Base-by-base conservation (phyloP, 2,888 invertebrate species). In the Pimpla rufipes region DNA sequence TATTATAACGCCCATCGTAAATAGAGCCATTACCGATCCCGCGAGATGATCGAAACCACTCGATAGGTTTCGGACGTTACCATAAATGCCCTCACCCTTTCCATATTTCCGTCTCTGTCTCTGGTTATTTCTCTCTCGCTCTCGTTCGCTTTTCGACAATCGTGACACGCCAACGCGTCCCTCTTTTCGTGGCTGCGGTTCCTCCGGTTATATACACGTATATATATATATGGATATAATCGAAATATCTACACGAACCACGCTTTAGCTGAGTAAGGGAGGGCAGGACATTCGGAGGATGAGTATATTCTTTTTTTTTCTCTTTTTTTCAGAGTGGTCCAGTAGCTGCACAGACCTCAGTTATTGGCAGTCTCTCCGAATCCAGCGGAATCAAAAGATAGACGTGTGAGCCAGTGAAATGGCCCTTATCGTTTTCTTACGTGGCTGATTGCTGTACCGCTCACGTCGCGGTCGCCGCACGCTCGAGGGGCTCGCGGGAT, bases 201-300 rank as follows among this genome's bases (percentile, higher is more conserved):
- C 45, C 42, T 40, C 29, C 29, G 23, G 23, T 77, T 76, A 81
- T 85, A 88, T 88, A 86, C 87, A 8, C 42, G 13, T 29, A 47
- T 59, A 59, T 55, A 2, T 23, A 55, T 35, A 35, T n/a, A 35
- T 35, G 13, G 55, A 35, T 29, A 88, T 87, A 85, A 73, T 79
- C 79, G 83, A 87, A 85, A 89, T 87, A 87, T 88, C 80, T 79
- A 85, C 79, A 81, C 85, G 80, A 85, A 66, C 71, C 37, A 59
- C 59, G 8, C 59, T 57, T 45, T 16, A 18, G 16, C 42, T 11
- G 29, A 23, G 52, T 55, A 55, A 16, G 37, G 35, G 13, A 40
- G 37, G 16, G 40, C 6, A 42, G 10, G 23, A n/a, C n/a, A 50
- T 74, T 62, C 21, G 21, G 11, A 45, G 35, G 13, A 21, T n/a